These are phyloP conservation scores for Micropoecilia bifurca DNA, from an alignment of 2,797 vertebrate genomes.

Conservation along the genomic window DNA sequence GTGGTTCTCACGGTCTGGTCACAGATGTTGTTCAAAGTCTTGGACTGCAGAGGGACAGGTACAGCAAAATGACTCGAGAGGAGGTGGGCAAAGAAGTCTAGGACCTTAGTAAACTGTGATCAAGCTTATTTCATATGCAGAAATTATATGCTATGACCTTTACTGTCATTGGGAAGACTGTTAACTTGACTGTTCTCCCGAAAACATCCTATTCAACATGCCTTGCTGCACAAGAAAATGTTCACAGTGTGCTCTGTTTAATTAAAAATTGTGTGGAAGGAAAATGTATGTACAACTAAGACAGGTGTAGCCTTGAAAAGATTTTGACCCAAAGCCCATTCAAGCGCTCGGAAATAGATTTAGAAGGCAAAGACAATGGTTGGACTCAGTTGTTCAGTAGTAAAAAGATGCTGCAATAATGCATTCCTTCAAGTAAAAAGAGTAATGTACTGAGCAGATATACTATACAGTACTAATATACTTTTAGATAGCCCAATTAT, in stretches of 20 bases:
- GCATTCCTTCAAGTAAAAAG: neutral
- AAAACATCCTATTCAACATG: neutral
- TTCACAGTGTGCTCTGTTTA: neutral
- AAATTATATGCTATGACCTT: neutral
- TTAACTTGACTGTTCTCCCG: neutral
- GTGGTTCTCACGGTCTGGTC: conserved; percentile 92
- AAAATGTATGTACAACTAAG: neutral
- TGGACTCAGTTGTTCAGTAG: neutral
- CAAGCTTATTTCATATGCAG: neutral
- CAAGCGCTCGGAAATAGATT: neutral
- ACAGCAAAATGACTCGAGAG: conserved; percentile 20
- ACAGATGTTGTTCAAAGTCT: conserved; percentile 92
- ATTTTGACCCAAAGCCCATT: neutral
- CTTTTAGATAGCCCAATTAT: neutral
- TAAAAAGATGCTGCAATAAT: neutral
- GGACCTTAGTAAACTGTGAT: conserved; percentile 8
- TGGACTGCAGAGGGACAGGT: conserved; percentile 80
- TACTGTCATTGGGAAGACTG: neutral
- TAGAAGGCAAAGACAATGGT: neutral
- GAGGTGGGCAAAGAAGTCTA: conserved; percentile 8
- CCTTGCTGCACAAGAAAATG: neutral
- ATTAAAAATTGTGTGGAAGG: neutral
- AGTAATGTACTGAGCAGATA: neutral
- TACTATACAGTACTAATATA: neutral
- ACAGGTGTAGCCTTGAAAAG: neutral